Base-by-base conservation (phyloP, 2,888 invertebrate genomes). In the Acleris emargana region DNA sequence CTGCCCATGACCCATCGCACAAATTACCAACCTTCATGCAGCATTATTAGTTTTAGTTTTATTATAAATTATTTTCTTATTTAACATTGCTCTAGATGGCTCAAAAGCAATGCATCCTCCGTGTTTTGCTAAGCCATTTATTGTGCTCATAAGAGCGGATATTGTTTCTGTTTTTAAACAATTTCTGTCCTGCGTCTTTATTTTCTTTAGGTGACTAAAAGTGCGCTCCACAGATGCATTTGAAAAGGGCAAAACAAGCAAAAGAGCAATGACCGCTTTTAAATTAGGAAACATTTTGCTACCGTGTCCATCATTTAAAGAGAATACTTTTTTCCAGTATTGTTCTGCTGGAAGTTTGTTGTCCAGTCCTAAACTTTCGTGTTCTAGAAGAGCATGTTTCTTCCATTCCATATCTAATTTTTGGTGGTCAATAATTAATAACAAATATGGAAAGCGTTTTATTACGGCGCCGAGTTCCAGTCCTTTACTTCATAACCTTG, bases 101-200 rank as follows among this genome's bases (percentile, higher is more conserved):
- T 58, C 58, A 28, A 58, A 58, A 20, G 28, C 13, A 32, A 58
- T 58, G 32, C 50, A 58, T 42, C 58, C 50, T 58, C 58, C 38
- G 4, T 58, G 38, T 16, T 58, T 58, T 6, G 28, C 38, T 42
- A 58, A 5, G 20, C 22, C 50, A 58, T 58, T 58, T 45, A 47
- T 47, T 28, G 47, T 47, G 7, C 17, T n/a, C 57, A 57, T 57
- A n/a, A 57, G 57, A n/a, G 47, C 57, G 7, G 49, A 32, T 42
- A 58, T 20, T 32, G 50, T 58, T 50, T 49, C 50, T 38, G 50
- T 58, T 59, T 59, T 59, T 51, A 59, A 42, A n/a, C 50, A 59
- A 59, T 59, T 59, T 42, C 58, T 51, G 32, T 58, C 58, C 5
- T 58, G 42, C 20, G 22, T 42, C n/a, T 42, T 58, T 50, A 50